Evolutionary conservation across 1,140 invertebrate species (phyloP).

Genomic region (Chironomus striatipennis): DNA sequence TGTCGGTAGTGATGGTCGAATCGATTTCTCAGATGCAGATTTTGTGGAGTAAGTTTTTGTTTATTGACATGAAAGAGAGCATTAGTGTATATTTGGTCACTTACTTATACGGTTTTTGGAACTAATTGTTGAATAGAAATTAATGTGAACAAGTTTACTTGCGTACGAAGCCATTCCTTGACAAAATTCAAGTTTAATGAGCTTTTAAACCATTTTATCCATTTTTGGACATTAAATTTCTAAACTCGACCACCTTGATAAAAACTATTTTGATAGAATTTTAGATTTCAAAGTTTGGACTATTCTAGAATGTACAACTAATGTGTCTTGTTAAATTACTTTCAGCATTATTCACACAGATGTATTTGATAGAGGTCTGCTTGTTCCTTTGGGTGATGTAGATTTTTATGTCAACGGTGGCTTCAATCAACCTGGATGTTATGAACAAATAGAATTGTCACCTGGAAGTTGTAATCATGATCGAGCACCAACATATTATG

Average conservation of each 20-base stretch:
- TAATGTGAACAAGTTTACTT: too few species aligned
- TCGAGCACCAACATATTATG: constrained; percentile 57
- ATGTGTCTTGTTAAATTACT: constrained; percentile 27
- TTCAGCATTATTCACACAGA: constrained; percentile 60
- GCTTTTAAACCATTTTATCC: too few species aligned
- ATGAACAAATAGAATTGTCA: neutral
- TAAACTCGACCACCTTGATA: too few species aligned
- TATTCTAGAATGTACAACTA: too few species aligned
- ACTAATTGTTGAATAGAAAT: constrained; percentile 29
- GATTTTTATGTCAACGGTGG: constrained; percentile 60
- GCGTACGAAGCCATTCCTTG: too few species aligned
- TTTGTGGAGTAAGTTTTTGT: constrained; percentile 32
- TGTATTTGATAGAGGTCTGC: constrained; percentile 45
- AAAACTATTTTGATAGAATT: too few species aligned
- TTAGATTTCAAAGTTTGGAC: too few species aligned
- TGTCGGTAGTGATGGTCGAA: constrained; percentile 36
- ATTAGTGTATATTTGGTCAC: too few species aligned
- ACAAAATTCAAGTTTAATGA: too few species aligned
- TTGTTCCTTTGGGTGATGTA: constrained; percentile 44
- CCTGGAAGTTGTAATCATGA: constrained; percentile 52
- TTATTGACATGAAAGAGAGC: too few species aligned
- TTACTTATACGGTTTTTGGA: too few species aligned
- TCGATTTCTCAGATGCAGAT: constrained; percentile 52
- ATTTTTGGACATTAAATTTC: too few species aligned
- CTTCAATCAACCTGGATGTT: constrained; percentile 51